Base-by-base conservation (phyloP, 2,888 invertebrate species). In the Sinotaia quadrata region DNA sequence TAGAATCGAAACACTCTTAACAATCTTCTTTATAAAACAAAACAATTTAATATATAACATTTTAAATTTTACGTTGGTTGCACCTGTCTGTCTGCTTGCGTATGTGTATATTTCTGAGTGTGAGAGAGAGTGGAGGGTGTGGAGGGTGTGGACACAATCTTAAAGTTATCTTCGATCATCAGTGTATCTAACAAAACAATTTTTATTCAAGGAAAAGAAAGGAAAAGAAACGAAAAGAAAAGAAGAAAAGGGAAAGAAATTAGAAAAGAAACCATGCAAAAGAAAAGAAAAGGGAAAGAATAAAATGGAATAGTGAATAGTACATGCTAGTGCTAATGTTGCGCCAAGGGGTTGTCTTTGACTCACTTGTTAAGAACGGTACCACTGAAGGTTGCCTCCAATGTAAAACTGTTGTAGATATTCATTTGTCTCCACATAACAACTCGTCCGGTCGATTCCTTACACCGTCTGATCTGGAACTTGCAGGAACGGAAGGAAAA, bases 301-400 rank as follows among this genome's bases (percentile, higher is more conserved):
- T n/a, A n/a, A n/a, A n/a, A n/a, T n/a, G n/a, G n/a, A n/a, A n/a
- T n/a, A n/a, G 8, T 15, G n/a, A 51, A 10, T 15, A 15, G 24
- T 51, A 18, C 51, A 51, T n/a, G n/a, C n/a, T n/a, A n/a, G 41
- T 18, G 18, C 41, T 12, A 10, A 41, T 41, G 41, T 18, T 12
- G 12, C 10, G 12, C 10, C n/a, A n/a, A n/a, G n/a, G n/a, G n/a
- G 12, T n/a, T 18, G 1, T 12, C 31, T 18, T 2, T 18, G 2
- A 68, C 81, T 70, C 67, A 87, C 88, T 79, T 85, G 73, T 83
- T 78, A 34, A 87, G 73, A n/a, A 82, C 81, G 0, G 88, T 84
- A 5, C 88, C 88, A 75, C 86, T 85, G 75, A 88, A 88, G 2
- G 87, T 86, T 0, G 88, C 87, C 69, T 88, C 88, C 74, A 88